Evolutionary conservation across 1,140 invertebrate genomes (phyloP).

Genomic region (Teleogryllus occipitalis): DNA sequence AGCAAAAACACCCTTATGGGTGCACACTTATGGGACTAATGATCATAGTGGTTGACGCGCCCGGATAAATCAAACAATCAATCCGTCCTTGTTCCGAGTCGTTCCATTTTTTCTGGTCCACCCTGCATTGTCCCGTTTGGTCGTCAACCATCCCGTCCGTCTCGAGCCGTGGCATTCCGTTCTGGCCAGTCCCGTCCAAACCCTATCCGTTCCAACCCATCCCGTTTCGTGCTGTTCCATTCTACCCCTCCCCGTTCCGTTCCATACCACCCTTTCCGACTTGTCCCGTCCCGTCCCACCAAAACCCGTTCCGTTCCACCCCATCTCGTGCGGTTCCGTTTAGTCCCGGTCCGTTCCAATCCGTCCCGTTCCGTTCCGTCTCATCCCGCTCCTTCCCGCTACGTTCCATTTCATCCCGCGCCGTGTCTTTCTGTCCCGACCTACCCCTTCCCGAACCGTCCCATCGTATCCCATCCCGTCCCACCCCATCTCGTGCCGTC

Average conservation of each 20-base stretch:
- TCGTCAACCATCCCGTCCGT: neutral
- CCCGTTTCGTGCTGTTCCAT: neutral
- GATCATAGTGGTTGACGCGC: too few species aligned
- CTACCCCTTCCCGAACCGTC: neutral
- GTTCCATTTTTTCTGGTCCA: neutral
- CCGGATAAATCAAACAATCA: too few species aligned
- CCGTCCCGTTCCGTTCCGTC: neutral
- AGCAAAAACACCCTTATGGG: too few species aligned
- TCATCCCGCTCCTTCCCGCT: neutral
- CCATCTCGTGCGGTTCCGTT: neutral
- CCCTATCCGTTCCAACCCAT: neutral
- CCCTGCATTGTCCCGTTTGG: neutral
- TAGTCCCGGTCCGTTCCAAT: neutral
- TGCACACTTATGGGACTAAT: too few species aligned
- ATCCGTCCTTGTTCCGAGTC: neutral
- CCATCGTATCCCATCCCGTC: neutral
- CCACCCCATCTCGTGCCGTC: neutral
- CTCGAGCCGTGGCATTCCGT: neutral
- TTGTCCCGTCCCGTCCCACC: neutral
- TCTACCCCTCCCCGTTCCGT: neutral
- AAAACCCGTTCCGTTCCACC: neutral
- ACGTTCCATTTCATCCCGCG: neutral
- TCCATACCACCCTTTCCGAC: neutral
- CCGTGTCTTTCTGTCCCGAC: neutral
- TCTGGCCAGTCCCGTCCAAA: neutral